phyloP scores from a whole-genome alignment of 2,888 invertebrate species.

The Endomychus coccineus region DNA sequence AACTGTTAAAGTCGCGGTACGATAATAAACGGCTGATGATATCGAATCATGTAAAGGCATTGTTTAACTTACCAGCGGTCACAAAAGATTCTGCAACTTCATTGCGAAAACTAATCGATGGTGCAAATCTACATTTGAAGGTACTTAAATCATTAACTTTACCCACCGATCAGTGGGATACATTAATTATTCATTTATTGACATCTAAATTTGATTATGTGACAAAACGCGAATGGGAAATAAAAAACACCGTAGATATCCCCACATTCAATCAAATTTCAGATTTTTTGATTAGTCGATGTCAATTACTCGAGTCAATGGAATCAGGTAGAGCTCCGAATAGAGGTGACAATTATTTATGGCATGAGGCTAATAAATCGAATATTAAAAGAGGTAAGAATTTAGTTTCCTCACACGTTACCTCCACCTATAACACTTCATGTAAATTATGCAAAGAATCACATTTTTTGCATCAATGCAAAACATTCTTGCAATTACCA shows the following conservation, averaged over 20 bases:
- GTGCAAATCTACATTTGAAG: neutral
- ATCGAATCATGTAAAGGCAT: conserved; percentile 15
- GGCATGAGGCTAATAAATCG: too few species aligned
- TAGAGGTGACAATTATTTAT: too few species aligned
- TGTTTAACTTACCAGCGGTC: conserved; percentile 15
- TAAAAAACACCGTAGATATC: too few species aligned
- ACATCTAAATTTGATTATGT: neutral
- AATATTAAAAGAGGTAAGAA: too few species aligned
- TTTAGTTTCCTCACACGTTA: too few species aligned
- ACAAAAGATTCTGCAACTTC: conserved; percentile 5
- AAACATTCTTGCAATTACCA: too few species aligned
- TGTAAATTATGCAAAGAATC: conserved; percentile 2
- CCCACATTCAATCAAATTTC: too few species aligned
- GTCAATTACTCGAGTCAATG: too few species aligned
- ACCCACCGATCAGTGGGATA: neutral
- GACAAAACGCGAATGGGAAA: neutral
- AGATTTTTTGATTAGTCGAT: too few species aligned
- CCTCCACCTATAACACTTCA: too few species aligned
- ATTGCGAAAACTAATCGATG: neutral
- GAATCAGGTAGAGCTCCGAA: too few species aligned
- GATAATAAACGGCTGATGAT: conserved; percentile 15
- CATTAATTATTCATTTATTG: neutral
- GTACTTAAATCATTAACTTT: neutral
- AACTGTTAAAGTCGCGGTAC: conserved; percentile 13
- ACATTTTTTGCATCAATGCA: conserved; percentile 4